Evolutionary conservation across 2,888 invertebrate genomes (phyloP).

Genomic region (Crepidodera aurea): DNA sequence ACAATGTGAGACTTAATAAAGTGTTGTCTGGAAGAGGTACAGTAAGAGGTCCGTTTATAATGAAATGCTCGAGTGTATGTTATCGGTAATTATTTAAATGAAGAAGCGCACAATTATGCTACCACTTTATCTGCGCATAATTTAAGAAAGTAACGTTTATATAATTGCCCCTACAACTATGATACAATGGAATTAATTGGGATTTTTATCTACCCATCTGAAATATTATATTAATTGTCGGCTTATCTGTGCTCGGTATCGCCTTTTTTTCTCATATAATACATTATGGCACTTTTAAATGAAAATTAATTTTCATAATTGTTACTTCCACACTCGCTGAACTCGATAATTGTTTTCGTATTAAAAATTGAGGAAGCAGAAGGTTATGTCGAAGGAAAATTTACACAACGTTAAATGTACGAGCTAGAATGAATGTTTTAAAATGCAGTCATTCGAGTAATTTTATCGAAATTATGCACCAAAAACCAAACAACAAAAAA

Average conservation of each 20-base stretch:
- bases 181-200: slow-evolving; percentile 41
- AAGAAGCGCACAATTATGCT: slow-evolving; percentile 47
- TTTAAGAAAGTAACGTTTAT: slow-evolving; percentile 44
- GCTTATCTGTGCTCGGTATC: slow-evolving; percentile 37
- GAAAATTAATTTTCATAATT: slow-evolving; percentile 39
- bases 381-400: slow-evolving; percentile 23
- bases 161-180: slow-evolving; percentile 43
- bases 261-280: slow-evolving; percentile 35
- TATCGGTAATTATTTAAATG: slow-evolving; percentile 46
- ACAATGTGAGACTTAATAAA: not conserved
- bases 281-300: slow-evolving; percentile 35
- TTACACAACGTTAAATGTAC: not conserved
- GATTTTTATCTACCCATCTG: slow-evolving; percentile 38
- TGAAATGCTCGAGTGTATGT: slow-evolving; percentile 9
- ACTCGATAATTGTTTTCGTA: slow-evolving; percentile 24
- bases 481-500: too few species aligned
- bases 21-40: slow-evolving; percentile 1
- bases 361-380: slow-evolving; percentile 25
- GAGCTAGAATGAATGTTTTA: too few species aligned
- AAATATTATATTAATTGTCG: slow-evolving; percentile 41
- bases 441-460: too few species aligned
- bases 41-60: slow-evolving; percentile 11
- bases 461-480: too few species aligned
- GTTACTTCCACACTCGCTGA: slow-evolving; percentile 32
- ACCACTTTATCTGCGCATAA: slow-evolving; percentile 47